Evolutionary conservation across 92 coral and sea anemone species (phyloP), one percentile per base, ranked within the genome.

Genomic region (Bergia sp.): DNA sequence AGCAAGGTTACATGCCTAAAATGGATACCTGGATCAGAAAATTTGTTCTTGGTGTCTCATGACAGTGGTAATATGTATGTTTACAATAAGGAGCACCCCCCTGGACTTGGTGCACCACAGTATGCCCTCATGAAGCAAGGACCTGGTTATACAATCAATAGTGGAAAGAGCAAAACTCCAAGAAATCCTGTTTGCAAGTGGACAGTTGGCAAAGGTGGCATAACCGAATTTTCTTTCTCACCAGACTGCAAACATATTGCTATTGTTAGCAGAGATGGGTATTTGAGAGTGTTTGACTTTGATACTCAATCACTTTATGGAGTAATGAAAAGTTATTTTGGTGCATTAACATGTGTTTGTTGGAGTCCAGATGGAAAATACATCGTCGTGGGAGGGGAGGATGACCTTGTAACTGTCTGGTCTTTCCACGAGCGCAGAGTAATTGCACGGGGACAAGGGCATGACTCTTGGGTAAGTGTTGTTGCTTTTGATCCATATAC

Each of bases 321-420:
- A 76, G 98, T 97, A 15, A 95, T 97, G 99, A 96, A 96, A 82
- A 95, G 99, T 80, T 97, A 94, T 86, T 97, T 97, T 95, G 99
- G 99, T 40, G 99, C 98, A 42, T 77, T 97, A 76, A 92, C 93
- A 36, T 97, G 99, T 89, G 98, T 95, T 40, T 97, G 98, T 84
- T 97, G 99, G 99, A 97, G 99, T 82, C 99, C 99, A 2, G 99
- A 97, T 82, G 99, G 99, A 37, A 95, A 97, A 92, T 97, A 97
- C 76, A 90, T 97, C 50, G 99, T 97, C 7, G 93, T 96, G 7
- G 99, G 98, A 55, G 99, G 99, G 1, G 99, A 97, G 86, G 99
- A 97, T 85, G 99, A 97, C 45, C 93, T 97, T 20, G 96, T 97
- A 10, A 95, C 98, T 21, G 99, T 95, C 9, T 97, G 98, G 96